Conservation (phyloP, 1,140 invertebrate species). For the Caenorhabditis inopinata region DNA sequence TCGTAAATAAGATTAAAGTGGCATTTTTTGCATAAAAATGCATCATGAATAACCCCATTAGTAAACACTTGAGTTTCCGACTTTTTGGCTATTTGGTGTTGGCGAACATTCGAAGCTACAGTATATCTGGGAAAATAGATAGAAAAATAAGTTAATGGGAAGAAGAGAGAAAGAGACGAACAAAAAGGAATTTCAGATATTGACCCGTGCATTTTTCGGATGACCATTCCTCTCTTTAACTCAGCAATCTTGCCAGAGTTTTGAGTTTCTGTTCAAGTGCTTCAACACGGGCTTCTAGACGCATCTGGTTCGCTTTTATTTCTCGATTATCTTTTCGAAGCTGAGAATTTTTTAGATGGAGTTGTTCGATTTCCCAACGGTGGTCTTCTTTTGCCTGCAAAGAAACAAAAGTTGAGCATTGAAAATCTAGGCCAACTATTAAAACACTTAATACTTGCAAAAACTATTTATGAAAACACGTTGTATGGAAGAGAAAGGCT, state of each 20-base stretch:
- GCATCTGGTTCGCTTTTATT: slow-evolving; percentile 56
- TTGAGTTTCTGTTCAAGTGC: slow-evolving; percentile 63
- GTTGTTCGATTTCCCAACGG: slow-evolving; percentile 63
- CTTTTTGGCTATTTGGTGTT: no score
- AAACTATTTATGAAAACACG: no score
- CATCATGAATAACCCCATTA: no score
- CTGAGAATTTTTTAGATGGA: slow-evolving; percentile 59
- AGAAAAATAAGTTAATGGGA: neutral
- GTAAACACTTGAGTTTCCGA: no score
- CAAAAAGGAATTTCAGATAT: neutral
- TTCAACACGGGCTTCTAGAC: slow-evolving; percentile 58
- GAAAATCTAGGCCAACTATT: no score
- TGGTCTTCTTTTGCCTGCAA: slow-evolving; percentile 58
- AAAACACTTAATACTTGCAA: no score
- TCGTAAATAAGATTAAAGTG: no score
- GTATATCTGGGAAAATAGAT: no score
- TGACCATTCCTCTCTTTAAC: slow-evolving; percentile 44
- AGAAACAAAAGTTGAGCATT: no score
- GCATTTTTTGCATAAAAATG: no score
- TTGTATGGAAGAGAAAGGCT: no score
- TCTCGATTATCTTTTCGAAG: slow-evolving; percentile 64
- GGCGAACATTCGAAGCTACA: no score
- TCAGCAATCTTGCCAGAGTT: slow-evolving; percentile 61
- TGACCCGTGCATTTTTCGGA: neutral
- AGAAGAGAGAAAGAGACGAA: neutral